Base-by-base conservation (phyloP, 2,888 invertebrate species). In the Trichacis sp. region DNA sequence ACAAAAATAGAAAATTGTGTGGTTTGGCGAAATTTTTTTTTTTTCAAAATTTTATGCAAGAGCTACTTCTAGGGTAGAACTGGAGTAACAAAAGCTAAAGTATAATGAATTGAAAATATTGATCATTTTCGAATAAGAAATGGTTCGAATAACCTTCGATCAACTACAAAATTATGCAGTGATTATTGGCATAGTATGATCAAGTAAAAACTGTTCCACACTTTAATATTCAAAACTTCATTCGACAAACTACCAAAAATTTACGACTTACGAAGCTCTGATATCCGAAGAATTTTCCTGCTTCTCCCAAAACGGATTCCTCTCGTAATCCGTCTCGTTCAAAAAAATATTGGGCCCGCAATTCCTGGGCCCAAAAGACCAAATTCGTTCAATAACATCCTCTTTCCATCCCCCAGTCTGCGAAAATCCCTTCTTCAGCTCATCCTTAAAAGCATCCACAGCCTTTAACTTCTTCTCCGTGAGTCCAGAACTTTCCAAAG, bases 321-420 rank as follows among this genome's bases (percentile, higher is more conserved):
- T 85, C 30, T 86, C 85, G 73, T 93, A 93, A 82, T 90, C 90
- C 0, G 93, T 91, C 65, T 90, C 87, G 84, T 98, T 98, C 2
- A 99, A 84, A 43, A 99, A 86, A 63, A 98, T 85, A 86, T 98
- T 99, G 1, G 95, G 90, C 48, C 96, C 95, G 79, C 93, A 93
- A 80, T 92, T 91, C 68, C 92, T 89, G 2, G 97, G 96, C 0
- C 98, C 97, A 70, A 98, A 92, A 2, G 94, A 91, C 97, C 97
- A 98, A 71, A 99, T 89, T 84, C 90, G 89, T 50, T 89, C 86
- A 1, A 90, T 86, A 38, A 87, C 74, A 18, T 87, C 82, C 0
- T 86, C 80, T 48, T 66, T 87, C 87, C 85, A 74, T 1, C 67
- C 84, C 0, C 88, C 88, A 1, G 89, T 85, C 56, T 89, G 88